A percentile compares a stretch with the other conserved stretches of the same genome.
Evolutionary conservation across 2,113 vertebrate genomes (phyloP).

Genomic region (Lycocorax pyrrhopterus): DNA sequence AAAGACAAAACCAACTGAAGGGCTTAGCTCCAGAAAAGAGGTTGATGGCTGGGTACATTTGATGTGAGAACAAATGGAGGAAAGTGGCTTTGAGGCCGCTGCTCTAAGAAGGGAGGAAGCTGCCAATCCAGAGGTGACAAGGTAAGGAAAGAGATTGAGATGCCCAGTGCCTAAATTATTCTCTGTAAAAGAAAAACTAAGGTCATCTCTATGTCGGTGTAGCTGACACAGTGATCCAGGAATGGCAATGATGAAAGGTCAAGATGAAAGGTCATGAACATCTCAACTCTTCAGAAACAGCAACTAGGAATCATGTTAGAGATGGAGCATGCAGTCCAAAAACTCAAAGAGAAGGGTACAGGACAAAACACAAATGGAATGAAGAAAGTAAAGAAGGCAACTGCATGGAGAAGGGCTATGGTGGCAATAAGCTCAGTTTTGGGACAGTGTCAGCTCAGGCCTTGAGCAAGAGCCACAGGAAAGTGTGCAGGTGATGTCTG

Average conservation of each 20-base stretch:
- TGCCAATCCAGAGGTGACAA: background rate
- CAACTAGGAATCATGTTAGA: background rate
- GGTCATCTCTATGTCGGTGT: rapidly evolving
- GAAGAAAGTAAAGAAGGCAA: background rate
- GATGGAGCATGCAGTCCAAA: background rate
- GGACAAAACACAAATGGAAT: background rate
- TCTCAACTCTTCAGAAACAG: background rate
- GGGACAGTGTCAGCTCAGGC: background rate
- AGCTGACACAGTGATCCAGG: background rate
- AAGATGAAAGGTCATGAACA: background rate
- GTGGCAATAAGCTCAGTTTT: background rate
- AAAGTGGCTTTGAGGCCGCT: background rate
- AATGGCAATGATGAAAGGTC: background rate
- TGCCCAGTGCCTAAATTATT: background rate
- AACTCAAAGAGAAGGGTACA: background rate
- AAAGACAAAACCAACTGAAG: background rate
- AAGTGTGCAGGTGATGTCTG: background rate
- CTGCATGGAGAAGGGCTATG: background rate
- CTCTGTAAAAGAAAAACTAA: background rate
- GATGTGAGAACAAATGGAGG: background rate
- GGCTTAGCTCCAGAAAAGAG: background rate
- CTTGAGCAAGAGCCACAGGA: background rate
- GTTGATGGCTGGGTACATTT: background rate
- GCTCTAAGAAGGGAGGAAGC: background rate
- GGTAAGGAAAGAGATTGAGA: background rate